These are phyloP conservation scores for Catalaphyllia jardinei DNA, from an alignment of 64 coral and sea anemone species.

Conservation along the genomic window DNA sequence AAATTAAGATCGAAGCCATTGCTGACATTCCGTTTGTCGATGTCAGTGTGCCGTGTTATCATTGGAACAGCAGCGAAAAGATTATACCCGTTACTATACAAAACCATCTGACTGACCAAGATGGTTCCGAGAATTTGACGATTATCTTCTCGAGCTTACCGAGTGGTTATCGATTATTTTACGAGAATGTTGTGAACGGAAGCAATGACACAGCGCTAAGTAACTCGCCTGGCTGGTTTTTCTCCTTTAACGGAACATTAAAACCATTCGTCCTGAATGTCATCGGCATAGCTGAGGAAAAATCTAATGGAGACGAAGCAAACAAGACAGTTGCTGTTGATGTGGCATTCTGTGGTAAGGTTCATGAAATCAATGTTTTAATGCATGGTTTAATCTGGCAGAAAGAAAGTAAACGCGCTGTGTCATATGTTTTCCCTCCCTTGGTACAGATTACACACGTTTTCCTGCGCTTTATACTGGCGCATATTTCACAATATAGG, in stretches of 20 bases:
- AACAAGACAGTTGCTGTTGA: conserved; percentile 1
- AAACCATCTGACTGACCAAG: neutral
- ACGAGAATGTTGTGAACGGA: neutral
- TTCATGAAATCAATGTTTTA: neutral
- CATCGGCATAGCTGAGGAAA: conserved; percentile 26
- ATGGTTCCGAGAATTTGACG: conserved; percentile 53
- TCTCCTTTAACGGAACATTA: conserved; percentile 4
- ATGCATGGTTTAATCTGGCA: neutral
- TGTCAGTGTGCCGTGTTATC: conserved; percentile 23
- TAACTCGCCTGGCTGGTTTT: neutral
- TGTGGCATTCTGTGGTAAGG: conserved; percentile 35
- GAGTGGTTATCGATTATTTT: conserved; percentile 28
- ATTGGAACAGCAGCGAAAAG: conserved; percentile 31
- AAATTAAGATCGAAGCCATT: conserved; percentile 35
- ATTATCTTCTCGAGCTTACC: conserved; percentile 30
- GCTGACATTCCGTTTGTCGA: conserved; percentile 42
- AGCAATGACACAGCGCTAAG: neutral
- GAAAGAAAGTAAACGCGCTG: too few relatives aligned
- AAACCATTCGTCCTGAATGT: conserved; percentile 49
- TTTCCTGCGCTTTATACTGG: too few relatives aligned
- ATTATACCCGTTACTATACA: conserved; percentile 39
- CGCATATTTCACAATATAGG: too few relatives aligned
- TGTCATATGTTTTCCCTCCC: too few relatives aligned
- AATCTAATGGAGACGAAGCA: conserved; percentile 39
- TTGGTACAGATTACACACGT: too few relatives aligned